These are phyloP conservation scores for Drosophila silvestris DNA, from an alignment of 2,888 invertebrate species.

Conservation along the genomic window DNA sequence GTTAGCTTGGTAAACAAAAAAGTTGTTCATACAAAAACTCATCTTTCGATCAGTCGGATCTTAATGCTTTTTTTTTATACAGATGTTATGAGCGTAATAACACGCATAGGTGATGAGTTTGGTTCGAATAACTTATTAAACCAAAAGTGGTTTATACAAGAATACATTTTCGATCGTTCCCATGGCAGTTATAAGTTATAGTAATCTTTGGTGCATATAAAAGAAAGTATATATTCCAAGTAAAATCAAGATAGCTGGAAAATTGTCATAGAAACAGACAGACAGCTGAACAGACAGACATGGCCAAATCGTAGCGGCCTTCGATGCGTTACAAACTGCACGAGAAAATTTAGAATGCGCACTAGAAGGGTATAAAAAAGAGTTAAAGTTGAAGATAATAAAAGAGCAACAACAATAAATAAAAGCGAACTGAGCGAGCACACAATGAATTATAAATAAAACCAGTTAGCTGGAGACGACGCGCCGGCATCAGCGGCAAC, in stretches of 20 bases:
- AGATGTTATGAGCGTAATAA: neutral
- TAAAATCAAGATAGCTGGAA: neutral
- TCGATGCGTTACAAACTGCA: neutral
- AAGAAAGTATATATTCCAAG: neutral
- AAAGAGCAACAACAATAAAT: slow-evolving; percentile 43
- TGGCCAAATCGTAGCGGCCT: neutral
- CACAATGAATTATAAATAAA: slow-evolving; percentile 51
- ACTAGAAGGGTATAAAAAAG: slow-evolving; percentile 5
- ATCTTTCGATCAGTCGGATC: neutral
- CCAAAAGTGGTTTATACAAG: neutral
- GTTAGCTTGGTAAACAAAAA: neutral
- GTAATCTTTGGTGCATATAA: neutral
- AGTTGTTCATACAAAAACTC: neutral
- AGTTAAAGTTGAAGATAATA: slow-evolving; percentile 49
- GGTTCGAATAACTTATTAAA: neutral
- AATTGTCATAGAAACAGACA: neutral
- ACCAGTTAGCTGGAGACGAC: slow-evolving; percentile 55
- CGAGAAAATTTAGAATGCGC: neutral
- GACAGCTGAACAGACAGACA: neutral
- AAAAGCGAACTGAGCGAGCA: slow-evolving; percentile 48
- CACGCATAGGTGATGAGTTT: neutral
- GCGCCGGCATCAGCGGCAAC: slow-evolving; percentile 15
- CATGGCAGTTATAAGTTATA: neutral
- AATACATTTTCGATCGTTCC: neutral
- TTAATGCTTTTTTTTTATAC: neutral